These are phyloP conservation scores for Yasuhikotakia modesta DNA, from an alignment of 2,797 vertebrate species.

Conservation along the genomic window DNA sequence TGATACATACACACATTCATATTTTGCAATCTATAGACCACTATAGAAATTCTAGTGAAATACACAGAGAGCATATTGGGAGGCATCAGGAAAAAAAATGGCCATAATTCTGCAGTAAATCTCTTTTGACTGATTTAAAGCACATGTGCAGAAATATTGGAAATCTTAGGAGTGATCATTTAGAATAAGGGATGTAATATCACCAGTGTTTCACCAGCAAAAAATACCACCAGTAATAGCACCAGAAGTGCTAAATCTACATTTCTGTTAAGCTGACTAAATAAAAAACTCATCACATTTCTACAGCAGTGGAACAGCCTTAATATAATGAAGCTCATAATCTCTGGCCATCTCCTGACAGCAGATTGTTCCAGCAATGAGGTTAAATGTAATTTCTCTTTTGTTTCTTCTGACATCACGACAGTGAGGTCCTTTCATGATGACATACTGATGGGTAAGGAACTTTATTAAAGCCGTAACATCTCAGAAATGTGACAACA, in stretches of 20 bases:
- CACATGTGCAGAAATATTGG: constrained; percentile 7
- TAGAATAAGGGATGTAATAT: constrained; percentile 24
- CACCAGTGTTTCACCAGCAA: constrained; percentile 14
- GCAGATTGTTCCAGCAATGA: constrained; percentile 52
- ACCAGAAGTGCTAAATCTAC: constrained; percentile 17
- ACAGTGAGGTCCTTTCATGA: constrained; percentile 67
- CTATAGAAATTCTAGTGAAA: background rate
- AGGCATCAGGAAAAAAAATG: background rate
- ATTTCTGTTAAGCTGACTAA: constrained; percentile 11
- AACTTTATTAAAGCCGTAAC: constrained; percentile 70
- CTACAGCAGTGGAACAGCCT: constrained; percentile 21
- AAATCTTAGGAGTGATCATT: constrained; percentile 20
- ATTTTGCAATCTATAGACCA: background rate
- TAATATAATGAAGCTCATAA: constrained; percentile 47
- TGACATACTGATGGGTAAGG: constrained; percentile 71
- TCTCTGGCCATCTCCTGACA: constrained; percentile 38
- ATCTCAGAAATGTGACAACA: constrained; percentile 69
- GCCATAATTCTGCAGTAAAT: background rate
- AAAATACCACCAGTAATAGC: no score
- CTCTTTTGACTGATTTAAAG: constrained; percentile 52
- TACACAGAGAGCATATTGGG: background rate
- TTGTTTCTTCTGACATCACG: constrained; percentile 59
- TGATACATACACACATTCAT: background rate
- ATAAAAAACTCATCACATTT: constrained; percentile 34
- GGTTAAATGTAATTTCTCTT: constrained; percentile 51